Base-by-base conservation (phyloP, 2,113 vertebrate species). In the Channa argus region DNA sequence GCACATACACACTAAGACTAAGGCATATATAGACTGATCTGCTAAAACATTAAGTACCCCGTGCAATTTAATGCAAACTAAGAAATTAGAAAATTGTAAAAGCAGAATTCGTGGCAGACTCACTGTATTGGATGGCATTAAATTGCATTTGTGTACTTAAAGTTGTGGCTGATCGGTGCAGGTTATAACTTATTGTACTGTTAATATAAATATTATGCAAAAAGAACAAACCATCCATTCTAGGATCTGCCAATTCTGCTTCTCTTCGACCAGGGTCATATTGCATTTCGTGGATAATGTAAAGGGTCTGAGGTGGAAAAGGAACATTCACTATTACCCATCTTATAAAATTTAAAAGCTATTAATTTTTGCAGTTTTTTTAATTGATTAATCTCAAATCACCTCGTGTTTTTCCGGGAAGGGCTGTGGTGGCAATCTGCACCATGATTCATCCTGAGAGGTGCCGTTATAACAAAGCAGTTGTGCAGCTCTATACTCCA, bases 141-240 rank as follows among this genome's bases (percentile, higher is more conserved):
- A 24, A 24, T 24, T 24, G 24, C 24, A 24, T 24, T 24, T 24
- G 24, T 24, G 24, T 24, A 24, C 24, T 24, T 24, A 24, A 24
- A 24, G 24, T 24, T 24, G 24, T 24, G 24, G 24, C 24, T 24
- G 24, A 24, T 24, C 24, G 24, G 24, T 24, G 24, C 24, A 24
- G 24, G 24, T 24, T 24, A 24, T 24, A 24, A 24, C 24, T 24
- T 24, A 24, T 24, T 24, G 24, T 24, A 24, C 24, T 24, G 24
- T 24, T 24, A 24, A 24, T 24, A 24, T 24, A 24, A 24, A 24
- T 1, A 24, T 24, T 15, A 3, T 55, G 14, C 49, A 0, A 70
- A 56, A 73, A 53, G 12, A 46, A 87, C 86, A 79, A 84, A 92
- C 91, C 91, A 62, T 82, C 60, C 54, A 62, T 82, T 45, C 11